These are phyloP conservation scores for Elymnias hypermnestra DNA, from an alignment of 1,140 invertebrate genomes.

Conservation along the genomic window DNA sequence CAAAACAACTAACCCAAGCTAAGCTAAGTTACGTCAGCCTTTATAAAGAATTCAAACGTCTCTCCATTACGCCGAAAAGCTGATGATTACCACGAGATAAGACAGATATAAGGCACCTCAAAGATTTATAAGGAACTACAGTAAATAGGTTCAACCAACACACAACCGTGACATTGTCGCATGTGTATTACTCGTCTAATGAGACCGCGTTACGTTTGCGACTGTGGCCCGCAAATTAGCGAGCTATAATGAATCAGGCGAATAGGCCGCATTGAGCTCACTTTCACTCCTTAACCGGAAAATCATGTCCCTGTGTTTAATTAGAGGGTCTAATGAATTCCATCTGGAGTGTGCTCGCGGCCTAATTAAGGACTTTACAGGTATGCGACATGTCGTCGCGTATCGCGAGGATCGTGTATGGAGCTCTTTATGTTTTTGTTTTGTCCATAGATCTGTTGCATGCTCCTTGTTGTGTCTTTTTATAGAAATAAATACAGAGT, in stretches of 20 bases:
- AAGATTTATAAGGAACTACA: too few species aligned
- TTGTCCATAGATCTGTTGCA: too few species aligned
- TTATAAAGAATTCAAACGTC: too few species aligned
- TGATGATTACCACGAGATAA: too few species aligned
- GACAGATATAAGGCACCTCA: too few species aligned
- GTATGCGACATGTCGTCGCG: constrained; percentile 24
- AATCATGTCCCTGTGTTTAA: constrained; percentile 61
- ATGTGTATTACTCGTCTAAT: background rate
- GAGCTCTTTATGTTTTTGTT: constrained; percentile 1
- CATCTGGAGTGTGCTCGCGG: constrained; percentile 42
- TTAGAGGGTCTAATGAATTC: constrained; percentile 58
- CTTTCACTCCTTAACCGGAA: constrained; percentile 54
- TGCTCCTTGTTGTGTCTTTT: too few species aligned
- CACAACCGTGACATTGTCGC: too few species aligned
- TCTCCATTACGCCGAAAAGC: too few species aligned
- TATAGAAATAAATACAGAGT: too few species aligned
- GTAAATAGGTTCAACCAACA: too few species aligned
- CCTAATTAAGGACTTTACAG: constrained; percentile 44
- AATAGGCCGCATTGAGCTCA: constrained; percentile 31
- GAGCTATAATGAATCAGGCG: constrained; percentile 50
- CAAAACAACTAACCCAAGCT: too few species aligned
- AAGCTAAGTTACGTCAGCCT: too few species aligned
- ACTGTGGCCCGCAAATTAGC: constrained; percentile 29
- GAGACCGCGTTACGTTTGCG: constrained; percentile 8
- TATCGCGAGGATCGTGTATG: constrained; percentile 2